Conservation (phyloP, 2,113 vertebrate genomes). For the Hyperopisus bebe region DNA sequence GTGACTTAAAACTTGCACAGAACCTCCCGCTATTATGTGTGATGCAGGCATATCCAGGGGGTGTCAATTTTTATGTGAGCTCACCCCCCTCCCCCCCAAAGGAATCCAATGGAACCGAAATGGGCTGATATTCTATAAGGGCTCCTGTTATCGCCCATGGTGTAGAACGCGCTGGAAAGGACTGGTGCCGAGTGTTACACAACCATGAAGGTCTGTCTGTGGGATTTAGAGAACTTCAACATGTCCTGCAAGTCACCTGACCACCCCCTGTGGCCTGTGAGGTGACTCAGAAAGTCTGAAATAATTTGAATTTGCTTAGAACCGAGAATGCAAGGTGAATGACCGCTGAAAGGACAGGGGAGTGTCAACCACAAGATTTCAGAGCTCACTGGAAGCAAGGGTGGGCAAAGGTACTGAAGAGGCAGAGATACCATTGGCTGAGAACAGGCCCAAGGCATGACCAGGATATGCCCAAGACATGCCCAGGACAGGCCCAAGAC, state of each 20-base stretch:
- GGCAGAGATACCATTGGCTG: background rate
- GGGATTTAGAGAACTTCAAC: background rate
- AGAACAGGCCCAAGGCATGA: background rate
- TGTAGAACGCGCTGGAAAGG: background rate
- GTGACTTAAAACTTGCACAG: constrained; percentile 71
- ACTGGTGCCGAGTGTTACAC: background rate
- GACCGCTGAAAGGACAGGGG: background rate
- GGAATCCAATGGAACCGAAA: background rate
- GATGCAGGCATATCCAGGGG: background rate
- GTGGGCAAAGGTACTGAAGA: background rate
- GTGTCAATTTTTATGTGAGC: background rate
- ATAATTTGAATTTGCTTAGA: background rate
- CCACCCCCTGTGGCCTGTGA: background rate
- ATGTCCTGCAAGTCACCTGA: background rate
- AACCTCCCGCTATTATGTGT: constrained; percentile 56
- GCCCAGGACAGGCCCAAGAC: background rate
- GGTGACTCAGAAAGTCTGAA: background rate
- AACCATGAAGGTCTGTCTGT: background rate
- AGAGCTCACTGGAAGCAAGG: background rate
- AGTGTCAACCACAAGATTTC: background rate
- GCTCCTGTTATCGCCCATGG: background rate
- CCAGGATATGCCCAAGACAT: background rate
- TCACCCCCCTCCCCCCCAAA: background rate
- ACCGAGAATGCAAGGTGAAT: background rate
- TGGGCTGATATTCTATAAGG: constrained; percentile 23